These are phyloP conservation scores for Paraplagusia blochii DNA, from an alignment of 2,113 vertebrate genomes.

Conservation along the genomic window DNA sequence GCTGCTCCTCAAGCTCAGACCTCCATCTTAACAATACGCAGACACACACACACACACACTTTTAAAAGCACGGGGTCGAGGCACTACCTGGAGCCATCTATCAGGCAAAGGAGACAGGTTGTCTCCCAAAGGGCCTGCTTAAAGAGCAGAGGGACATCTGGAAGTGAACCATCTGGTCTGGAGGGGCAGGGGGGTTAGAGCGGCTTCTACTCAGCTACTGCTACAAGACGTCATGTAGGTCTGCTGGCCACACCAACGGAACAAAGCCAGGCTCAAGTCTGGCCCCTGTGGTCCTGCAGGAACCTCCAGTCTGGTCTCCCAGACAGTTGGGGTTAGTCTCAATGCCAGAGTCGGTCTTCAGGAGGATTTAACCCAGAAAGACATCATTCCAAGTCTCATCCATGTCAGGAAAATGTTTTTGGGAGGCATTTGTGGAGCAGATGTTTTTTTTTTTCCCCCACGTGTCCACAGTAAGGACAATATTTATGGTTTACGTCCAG, in stretches of 20 bases:
- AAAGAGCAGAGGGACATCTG: constrained; percentile 49
- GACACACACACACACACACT: constrained; percentile 39
- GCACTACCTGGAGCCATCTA: constrained; percentile 64
- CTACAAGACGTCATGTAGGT: constrained; percentile 31
- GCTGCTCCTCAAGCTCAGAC: constrained; percentile 17
- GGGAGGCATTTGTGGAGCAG: not conserved
- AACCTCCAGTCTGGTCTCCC: constrained; percentile 12
- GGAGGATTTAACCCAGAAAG: constrained; percentile 6
- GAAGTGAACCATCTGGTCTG: constrained; percentile 64
- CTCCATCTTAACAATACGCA: constrained; percentile 23
- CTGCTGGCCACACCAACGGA: constrained; percentile 45
- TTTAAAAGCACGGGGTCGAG: constrained; percentile 19
- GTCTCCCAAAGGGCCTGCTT: constrained; percentile 49
- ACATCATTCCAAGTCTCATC: not conserved
- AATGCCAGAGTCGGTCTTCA: constrained; percentile 8
- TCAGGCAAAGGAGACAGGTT: constrained; percentile 54
- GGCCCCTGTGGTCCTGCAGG: constrained; percentile 17
- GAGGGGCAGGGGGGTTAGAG: not conserved
- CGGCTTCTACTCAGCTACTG: constrained; percentile 9
- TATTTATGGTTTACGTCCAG: too few relatives aligned
- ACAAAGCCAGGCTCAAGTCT: constrained; percentile 50
- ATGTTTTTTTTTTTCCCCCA: not conserved
- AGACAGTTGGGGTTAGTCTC: constrained; percentile 39
- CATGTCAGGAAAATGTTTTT: not conserved
- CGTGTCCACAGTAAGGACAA: too few relatives aligned